phyloP scores from a whole-genome alignment of 1,140 invertebrate species.

The Aphelinus certus region DNA sequence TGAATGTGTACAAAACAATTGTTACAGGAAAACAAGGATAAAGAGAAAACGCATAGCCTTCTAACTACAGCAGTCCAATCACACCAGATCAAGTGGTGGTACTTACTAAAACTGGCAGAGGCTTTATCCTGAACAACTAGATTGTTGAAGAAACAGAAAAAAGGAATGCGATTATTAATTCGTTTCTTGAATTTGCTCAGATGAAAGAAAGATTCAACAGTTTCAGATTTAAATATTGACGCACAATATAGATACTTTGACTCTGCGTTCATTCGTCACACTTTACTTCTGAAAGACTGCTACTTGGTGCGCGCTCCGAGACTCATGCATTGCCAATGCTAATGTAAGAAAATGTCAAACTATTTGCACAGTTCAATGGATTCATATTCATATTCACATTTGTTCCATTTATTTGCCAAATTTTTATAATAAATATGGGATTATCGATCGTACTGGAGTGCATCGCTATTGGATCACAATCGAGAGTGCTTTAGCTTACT shows the following conservation, averaged over 20 bases:
- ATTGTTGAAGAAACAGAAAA: slow-evolving; percentile 73
- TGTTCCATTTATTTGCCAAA: slow-evolving; percentile 11
- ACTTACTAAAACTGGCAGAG: slow-evolving; percentile 96
- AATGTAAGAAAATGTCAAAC: slow-evolving; percentile 26
- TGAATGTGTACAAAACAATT: slow-evolving; percentile 30
- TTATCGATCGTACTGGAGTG: slow-evolving; percentile 36
- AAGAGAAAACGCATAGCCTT: slow-evolving; percentile 64
- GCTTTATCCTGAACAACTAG: slow-evolving; percentile 97
- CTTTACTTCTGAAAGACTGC: slow-evolving; percentile 7
- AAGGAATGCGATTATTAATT: slow-evolving; percentile 68
- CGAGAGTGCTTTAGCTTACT: slow-evolving; percentile 15
- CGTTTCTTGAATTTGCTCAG: slow-evolving; percentile 42
- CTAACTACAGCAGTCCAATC: slow-evolving; percentile 69
- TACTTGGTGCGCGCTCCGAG: slow-evolving; percentile 24
- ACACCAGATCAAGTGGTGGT: slow-evolving; percentile 72
- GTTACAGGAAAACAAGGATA: slow-evolving; percentile 41
- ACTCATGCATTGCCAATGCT: slow-evolving; percentile 31
- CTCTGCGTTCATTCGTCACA: slow-evolving; percentile 13
- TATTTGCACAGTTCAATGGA: neutral
- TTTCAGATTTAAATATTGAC: slow-evolving; percentile 2
- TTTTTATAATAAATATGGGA: slow-evolving; percentile 14
- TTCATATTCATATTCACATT: neutral
- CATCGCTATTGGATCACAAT: slow-evolving; percentile 31
- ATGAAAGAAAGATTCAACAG: slow-evolving; percentile 16
- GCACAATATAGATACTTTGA: slow-evolving; percentile 31